phyloP scores from a whole-genome alignment of 2,888 invertebrate genomes.

The Scrobipalpa atriplicella region DNA sequence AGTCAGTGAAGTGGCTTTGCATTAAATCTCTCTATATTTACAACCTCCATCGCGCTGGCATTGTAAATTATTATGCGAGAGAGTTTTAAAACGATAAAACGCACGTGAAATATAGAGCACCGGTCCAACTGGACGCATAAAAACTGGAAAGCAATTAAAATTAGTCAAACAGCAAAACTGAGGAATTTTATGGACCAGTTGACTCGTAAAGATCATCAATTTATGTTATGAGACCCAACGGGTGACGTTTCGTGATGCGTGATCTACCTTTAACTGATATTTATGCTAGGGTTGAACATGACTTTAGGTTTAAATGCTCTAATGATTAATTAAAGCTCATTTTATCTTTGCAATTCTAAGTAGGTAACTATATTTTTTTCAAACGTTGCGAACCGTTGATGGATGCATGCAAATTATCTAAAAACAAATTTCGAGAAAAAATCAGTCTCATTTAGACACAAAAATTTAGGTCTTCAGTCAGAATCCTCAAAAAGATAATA shows the following conservation, averaged over 20 bases:
- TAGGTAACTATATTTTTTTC: background rate
- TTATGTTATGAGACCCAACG: constrained; percentile 58
- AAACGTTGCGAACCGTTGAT: too few species aligned
- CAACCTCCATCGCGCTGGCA: constrained; percentile 56
- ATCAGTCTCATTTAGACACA: too few species aligned
- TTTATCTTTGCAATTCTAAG: background rate
- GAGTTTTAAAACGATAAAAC: constrained; percentile 67
- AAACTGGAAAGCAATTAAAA: constrained; percentile 71
- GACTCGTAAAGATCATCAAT: constrained; percentile 67
- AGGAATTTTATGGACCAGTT: constrained; percentile 62
- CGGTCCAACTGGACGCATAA: constrained; percentile 57
- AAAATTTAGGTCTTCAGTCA: too few species aligned
- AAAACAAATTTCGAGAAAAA: too few species aligned
- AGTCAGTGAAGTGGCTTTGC: constrained; percentile 54
- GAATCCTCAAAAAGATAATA: too few species aligned
- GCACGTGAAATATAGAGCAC: constrained; percentile 60
- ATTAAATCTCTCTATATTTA: constrained; percentile 63
- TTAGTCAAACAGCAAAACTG: constrained; percentile 70
- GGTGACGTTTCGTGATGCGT: constrained; percentile 39
- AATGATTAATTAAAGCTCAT: too few species aligned
- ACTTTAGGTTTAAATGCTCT: too few species aligned
- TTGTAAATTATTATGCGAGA: constrained; percentile 65
- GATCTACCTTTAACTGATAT: background rate
- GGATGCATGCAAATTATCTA: too few species aligned
- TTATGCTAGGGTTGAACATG: background rate